Conservation (phyloP, 2,797 vertebrate species). For the Mus minutoides region DNA sequence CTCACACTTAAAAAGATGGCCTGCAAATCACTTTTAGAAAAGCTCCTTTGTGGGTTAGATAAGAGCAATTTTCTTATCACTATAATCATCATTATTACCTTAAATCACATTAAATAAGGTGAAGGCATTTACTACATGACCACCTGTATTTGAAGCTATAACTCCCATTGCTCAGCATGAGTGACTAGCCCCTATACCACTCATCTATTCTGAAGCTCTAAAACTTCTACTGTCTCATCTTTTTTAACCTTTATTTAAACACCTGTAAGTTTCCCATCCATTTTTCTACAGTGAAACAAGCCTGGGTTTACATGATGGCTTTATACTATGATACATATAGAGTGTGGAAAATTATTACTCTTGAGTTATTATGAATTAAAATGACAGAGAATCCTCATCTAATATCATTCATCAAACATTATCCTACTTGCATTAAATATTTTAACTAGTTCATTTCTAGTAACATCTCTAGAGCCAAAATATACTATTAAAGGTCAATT, state of each 20-base stretch:
- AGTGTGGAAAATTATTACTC: conserved; percentile 2
- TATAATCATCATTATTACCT: neutral
- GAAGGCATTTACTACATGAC: conserved; percentile 32
- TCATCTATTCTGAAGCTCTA: neutral
- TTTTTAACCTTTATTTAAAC: neutral
- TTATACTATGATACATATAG: neutral
- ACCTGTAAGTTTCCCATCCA: neutral
- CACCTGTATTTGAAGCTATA: conserved; percentile 25
- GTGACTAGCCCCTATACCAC: neutral
- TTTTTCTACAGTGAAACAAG: conserved; percentile 38
- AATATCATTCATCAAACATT: neutral
- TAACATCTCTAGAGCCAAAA: neutral
- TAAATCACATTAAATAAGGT: conserved; percentile 20
- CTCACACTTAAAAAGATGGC: neutral
- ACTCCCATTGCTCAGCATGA: neutral
- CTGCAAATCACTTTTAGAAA: conserved; percentile 40
- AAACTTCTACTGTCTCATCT: neutral
- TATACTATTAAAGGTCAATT: neutral
- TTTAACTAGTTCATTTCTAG: conserved; percentile 25
- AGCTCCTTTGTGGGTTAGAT: neutral
- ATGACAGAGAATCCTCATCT: neutral
- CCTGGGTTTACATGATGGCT: neutral
- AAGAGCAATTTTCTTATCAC: conserved; percentile 1
- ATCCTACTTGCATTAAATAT: neutral
- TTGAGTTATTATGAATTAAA: conserved; percentile 31